phyloP scores from a whole-genome alignment of 2,888 invertebrate species.

The Heteromurus nitidus region DNA sequence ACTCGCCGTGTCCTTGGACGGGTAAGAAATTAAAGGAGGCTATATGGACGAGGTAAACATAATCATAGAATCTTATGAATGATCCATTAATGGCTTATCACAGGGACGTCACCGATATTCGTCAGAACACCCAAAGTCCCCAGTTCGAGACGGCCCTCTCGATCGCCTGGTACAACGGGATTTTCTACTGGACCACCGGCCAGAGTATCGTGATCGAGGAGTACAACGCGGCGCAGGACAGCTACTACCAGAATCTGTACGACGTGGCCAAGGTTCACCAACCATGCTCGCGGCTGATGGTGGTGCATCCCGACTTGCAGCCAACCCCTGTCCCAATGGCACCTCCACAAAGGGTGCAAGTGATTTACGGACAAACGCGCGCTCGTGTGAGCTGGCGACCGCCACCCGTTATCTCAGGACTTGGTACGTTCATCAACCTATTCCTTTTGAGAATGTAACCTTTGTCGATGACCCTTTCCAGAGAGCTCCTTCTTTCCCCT shows the following conservation, averaged over 20 bases:
- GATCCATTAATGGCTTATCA: constrained; percentile 74
- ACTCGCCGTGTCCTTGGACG: constrained; percentile 87
- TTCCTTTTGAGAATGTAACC: too few relatives aligned
- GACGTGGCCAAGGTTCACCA: constrained; percentile 76
- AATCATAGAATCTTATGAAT: too few relatives aligned
- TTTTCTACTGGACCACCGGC: constrained; percentile 94
- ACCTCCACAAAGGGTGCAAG: constrained; percentile 87
- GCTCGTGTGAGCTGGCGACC: constrained; percentile 81
- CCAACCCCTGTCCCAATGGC: constrained; percentile 87
- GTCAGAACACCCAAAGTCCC: constrained; percentile 84
- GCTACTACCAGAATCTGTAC: constrained; percentile 87
- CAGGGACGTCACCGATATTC: constrained; percentile 83
- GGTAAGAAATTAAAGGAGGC: constrained; percentile 78
- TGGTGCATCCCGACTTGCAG: constrained; percentile 83
- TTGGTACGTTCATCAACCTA: constrained; percentile 78
- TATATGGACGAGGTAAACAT: background rate
- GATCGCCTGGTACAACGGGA: constrained; percentile 84
- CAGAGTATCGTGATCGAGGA: constrained; percentile 86
- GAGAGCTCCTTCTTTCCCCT: constrained; percentile 47
- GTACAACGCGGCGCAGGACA: constrained; percentile 82
- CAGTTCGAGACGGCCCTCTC: constrained; percentile 85
- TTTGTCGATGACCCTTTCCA: constrained; percentile 56
- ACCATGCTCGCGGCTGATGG: constrained; percentile 78
- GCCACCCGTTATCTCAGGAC: constrained; percentile 85
- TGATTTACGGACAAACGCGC: constrained; percentile 81